phyloP scores from a whole-genome alignment of 1,140 invertebrate species.

The Bombus sibiricus region DNA sequence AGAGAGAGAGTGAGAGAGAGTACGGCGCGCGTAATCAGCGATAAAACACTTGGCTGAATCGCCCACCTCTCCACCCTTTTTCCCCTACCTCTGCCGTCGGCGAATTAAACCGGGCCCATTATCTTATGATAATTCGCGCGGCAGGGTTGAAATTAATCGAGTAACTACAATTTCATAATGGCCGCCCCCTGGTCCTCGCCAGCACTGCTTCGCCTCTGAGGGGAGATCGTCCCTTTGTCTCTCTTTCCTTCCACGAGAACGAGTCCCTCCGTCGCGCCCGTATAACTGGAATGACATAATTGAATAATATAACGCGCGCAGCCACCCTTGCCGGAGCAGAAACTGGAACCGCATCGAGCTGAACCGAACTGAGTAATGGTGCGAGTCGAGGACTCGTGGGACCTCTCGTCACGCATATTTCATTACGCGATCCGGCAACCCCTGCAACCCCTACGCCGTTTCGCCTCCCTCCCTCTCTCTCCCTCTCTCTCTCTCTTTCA shows the following conservation, averaged over 20 bases:
- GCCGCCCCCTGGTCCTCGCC: slow-evolving; percentile 49
- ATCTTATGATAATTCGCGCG: slow-evolving; percentile 78
- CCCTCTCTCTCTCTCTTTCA: too few relatives aligned
- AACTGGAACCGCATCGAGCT: slow-evolving; percentile 65
- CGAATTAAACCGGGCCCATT: slow-evolving; percentile 61
- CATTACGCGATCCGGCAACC: slow-evolving; percentile 79
- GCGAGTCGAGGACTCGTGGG: slow-evolving; percentile 78
- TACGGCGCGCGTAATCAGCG: slow-evolving; percentile 42
- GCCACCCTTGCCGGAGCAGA: slow-evolving; percentile 71
- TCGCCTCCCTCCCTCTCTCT: too few relatives aligned
- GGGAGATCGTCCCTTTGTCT: slow-evolving; percentile 46
- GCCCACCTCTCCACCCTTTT: neutral
- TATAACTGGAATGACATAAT: slow-evolving; percentile 82
- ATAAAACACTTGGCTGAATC: slow-evolving; percentile 55
- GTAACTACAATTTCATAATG: slow-evolving; percentile 81
- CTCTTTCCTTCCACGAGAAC: slow-evolving; percentile 40
- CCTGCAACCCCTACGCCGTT: slow-evolving; percentile 51
- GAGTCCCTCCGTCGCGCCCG: slow-evolving; percentile 72
- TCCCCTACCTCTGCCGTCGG: neutral
- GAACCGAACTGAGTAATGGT: slow-evolving; percentile 77
- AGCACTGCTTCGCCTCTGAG: neutral
- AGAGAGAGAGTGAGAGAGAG: neutral
- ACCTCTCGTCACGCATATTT: slow-evolving; percentile 82
- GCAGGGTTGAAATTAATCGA: slow-evolving; percentile 78
- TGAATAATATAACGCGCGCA: slow-evolving; percentile 81